phyloP scores from a whole-genome alignment of 2,888 invertebrate genomes.

The Cosmia pyralina region DNA sequence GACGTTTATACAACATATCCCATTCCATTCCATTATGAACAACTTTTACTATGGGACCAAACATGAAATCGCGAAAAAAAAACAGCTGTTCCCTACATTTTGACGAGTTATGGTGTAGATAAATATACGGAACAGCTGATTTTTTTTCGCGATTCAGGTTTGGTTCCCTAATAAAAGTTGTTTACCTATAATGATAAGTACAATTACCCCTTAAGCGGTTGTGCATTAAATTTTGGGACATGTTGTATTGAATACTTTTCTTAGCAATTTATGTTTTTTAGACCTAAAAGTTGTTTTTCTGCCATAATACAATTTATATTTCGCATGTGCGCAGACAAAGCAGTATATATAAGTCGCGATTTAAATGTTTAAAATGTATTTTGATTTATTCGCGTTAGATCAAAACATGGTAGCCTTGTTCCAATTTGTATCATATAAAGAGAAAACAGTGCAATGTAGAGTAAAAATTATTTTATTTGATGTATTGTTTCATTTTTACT shows the following conservation, averaged over 20 bases:
- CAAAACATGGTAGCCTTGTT: slow-evolving; percentile 11
- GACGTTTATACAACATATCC: too few relatives aligned
- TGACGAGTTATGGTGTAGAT: too few relatives aligned
- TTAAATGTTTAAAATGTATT: slow-evolving; percentile 1
- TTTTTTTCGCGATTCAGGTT: too few relatives aligned
- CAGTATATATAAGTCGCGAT: slow-evolving; percentile 1
- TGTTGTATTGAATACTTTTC: background rate
- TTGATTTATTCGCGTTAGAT: slow-evolving; percentile 16
- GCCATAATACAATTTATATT: slow-evolving; percentile 3
- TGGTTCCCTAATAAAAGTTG: too few relatives aligned
- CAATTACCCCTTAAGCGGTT: too few relatives aligned
- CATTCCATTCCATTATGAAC: too few relatives aligned
- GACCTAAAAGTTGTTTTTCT: background rate
- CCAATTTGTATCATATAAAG: background rate
- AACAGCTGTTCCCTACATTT: too few relatives aligned
- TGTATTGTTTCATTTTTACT: slow-evolving; percentile 2
- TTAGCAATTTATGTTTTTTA: background rate
- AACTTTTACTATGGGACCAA: too few relatives aligned
- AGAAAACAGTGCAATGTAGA: background rate
- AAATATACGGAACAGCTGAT: too few relatives aligned
- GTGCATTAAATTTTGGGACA: too few relatives aligned
- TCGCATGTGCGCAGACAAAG: slow-evolving; percentile 6
- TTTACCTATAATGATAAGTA: too few relatives aligned
- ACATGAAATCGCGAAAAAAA: too few relatives aligned
- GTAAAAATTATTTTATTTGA: background rate